Percentiles rank a stretch among this genome's conserved stretches.
Evolutionary conservation across 1,140 invertebrate species (phyloP).

Genomic region (Neodiprion virginianus): DNA sequence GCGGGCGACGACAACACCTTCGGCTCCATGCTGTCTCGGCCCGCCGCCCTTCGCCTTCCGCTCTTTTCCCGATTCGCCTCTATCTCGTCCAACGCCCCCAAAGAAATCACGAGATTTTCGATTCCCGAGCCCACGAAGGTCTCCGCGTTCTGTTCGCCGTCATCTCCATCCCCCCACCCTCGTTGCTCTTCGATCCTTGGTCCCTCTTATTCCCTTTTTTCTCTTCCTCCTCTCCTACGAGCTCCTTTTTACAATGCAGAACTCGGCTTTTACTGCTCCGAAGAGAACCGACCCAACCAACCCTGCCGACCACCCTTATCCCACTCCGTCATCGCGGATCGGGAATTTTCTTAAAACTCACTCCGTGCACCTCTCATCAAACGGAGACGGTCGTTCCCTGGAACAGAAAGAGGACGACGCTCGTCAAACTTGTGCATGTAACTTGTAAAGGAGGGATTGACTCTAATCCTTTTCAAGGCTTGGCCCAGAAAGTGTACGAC

Average conservation of each 20-base stretch:
- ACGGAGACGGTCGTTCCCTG: not conserved
- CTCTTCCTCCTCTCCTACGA: not conserved
- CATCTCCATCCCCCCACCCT: not conserved
- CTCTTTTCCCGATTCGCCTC: not conserved
- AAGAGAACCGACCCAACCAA: too few species aligned
- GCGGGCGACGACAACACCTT: not conserved
- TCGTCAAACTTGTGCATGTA: not conserved
- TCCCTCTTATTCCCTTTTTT: not conserved
- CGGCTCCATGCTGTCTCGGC: slow-evolving; percentile 14
- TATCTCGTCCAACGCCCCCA: not conserved
- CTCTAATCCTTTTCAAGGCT: too few species aligned
- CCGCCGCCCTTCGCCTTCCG: not conserved
- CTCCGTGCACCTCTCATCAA: not conserved
- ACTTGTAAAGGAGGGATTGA: too few species aligned
- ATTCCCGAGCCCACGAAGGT: slow-evolving; percentile 29
- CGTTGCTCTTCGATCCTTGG: not conserved
- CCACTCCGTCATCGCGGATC: not conserved
- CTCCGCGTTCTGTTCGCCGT: not conserved
- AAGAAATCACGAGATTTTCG: slow-evolving; percentile 40
- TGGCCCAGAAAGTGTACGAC: too few species aligned
- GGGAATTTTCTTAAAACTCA: not conserved
- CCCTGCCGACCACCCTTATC: not conserved
- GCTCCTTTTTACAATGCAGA: slow-evolving; percentile 1
- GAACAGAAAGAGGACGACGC: not conserved
- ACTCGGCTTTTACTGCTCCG: not conserved